Evolutionary conservation across 2,797 vertebrate genomes (phyloP), one percentile per base, ranked within the genome.

Genomic region (Danio jaintianensis): DNA sequence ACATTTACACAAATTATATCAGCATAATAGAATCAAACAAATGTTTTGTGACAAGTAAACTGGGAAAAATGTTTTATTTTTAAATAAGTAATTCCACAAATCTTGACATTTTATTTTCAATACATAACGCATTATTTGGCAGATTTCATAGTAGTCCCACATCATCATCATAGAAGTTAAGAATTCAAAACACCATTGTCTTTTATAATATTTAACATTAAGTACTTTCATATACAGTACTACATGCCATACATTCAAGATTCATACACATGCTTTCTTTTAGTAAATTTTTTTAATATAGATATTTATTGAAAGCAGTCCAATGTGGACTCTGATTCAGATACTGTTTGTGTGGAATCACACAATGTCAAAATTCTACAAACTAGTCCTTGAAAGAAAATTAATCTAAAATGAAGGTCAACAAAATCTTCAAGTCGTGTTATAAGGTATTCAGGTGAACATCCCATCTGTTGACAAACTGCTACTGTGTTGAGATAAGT

Each of bases 401-500:
- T 6, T 8, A 15, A 36, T 18, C 61, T 42, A 38, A 69, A 52
- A 53, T 11, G 15, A 59, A 72, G 1, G 36, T 56, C 38, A 45
- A 53, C 48, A 22, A 43, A 52, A 38, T n/a, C 43, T 7, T 10
- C 7, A 38, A 29, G 18, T n/a, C 22, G 59, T 67, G 40, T 4
- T 5, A 48, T 48, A 69, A 67, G 40, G 48, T 40, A 11, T 5
- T 18, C 38, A 13, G 12, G 38, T 29, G 29, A 62, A 62, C 22
- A 38, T 47, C 10, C 7, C 20, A n/a, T 29, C 43, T 13, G 12
- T 18, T 43, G 62, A 69, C 63, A 74, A 40, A 12, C 36, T 76
- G 55, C 73, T 92, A 99, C 79, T 99, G 97, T 0, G 98, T 99
- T 43, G 96, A 95, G 85, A 99, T 95, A 4, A 99, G 96, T 80